These are phyloP conservation scores for Diglossa cyanea DNA, from an alignment of 2,797 vertebrate species.

Conservation along the genomic window DNA sequence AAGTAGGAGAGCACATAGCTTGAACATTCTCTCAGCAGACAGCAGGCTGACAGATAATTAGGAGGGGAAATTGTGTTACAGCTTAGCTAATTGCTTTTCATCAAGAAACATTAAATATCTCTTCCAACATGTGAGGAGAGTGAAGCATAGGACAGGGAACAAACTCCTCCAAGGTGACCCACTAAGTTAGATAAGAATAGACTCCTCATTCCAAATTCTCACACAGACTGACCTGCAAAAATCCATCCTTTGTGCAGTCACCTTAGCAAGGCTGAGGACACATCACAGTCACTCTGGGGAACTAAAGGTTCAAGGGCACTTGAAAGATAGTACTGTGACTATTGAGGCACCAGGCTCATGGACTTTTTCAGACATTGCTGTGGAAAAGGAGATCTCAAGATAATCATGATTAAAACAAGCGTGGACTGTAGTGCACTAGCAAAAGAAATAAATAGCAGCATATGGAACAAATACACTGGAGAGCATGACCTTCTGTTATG, in stretches of 20 bases:
- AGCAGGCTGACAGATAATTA: conserved; percentile 2
- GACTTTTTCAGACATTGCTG: neutral
- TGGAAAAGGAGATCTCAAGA: neutral
- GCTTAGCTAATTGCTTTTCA: conserved; percentile 43
- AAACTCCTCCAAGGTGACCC: conserved; percentile 14
- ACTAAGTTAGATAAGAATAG: conserved; percentile 26
- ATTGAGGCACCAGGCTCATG: neutral
- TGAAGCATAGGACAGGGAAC: neutral
- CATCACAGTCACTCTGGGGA: neutral
- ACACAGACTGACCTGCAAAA: neutral
- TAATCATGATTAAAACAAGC: neutral
- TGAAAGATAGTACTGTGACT: neutral
- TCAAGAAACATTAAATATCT: conserved; percentile 11
- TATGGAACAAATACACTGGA: neutral
- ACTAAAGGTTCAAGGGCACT: neutral
- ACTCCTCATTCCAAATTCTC: neutral
- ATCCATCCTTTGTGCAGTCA: neutral
- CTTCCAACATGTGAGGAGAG: neutral
- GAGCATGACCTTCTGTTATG: rapidly evolving
- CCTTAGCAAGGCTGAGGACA: neutral
- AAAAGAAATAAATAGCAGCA: neutral
- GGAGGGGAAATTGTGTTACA: neutral
- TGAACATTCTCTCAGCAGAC: neutral
- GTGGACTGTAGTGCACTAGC: neutral
- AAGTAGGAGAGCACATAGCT: neutral